Evolutionary conservation across 2,113 vertebrate species (phyloP).

Genomic region (Indicator maculatus): DNA sequence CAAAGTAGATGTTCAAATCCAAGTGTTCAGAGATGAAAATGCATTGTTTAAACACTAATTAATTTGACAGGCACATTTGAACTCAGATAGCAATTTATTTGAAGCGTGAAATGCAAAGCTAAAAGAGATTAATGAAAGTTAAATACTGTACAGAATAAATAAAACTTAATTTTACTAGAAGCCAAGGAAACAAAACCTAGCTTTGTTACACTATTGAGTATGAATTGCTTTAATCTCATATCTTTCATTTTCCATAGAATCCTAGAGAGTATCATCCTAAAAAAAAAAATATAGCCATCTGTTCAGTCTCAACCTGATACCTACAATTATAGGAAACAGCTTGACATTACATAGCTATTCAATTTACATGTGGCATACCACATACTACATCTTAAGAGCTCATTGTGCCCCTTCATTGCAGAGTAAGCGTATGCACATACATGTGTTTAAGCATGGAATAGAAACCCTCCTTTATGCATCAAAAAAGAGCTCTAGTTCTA

Average conservation of each 20-base stretch:
- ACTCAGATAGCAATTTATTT: slow-evolving; percentile 6
- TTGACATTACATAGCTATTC: background rate
- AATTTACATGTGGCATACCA: background rate
- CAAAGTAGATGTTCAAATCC: background rate
- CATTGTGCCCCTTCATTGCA: background rate
- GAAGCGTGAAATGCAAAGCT: background rate
- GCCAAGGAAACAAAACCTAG: background rate
- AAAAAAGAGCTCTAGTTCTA: background rate
- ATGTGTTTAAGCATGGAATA: background rate
- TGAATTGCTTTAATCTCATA: background rate
- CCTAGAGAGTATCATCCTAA: background rate
- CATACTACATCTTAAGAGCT: background rate
- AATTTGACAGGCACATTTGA: slow-evolving; percentile 9
- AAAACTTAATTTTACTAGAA: background rate
- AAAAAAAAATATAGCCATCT: background rate
- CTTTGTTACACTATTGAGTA: slow-evolving; percentile 9
- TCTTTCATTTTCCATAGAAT: background rate
- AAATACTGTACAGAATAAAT: background rate
- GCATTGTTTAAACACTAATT: background rate
- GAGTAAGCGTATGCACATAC: background rate
- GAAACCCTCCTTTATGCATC: background rate
- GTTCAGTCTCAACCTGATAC: background rate
- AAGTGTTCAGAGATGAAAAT: slow-evolving; percentile 5
- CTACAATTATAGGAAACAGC: background rate
- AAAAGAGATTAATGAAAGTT: background rate